Conservation (phyloP, 2,888 invertebrate species). For the Danaus chrysippus region DNA sequence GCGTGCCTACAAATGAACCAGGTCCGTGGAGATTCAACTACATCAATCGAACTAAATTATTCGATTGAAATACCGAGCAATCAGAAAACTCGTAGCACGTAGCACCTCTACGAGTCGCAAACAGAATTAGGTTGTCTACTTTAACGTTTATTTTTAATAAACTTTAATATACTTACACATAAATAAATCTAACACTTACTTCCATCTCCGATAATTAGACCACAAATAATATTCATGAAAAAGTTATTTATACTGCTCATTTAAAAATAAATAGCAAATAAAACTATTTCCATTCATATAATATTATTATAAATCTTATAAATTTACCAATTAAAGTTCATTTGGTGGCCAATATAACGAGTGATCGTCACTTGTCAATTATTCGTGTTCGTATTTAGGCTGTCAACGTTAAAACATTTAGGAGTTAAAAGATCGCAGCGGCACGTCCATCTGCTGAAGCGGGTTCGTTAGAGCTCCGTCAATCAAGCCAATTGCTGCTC, state of each 20-base stretch:
- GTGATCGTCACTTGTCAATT: not conserved
- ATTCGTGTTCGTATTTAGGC: conserved; percentile 16
- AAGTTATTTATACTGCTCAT: too few relatives aligned
- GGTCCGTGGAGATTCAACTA: conserved; percentile 44
- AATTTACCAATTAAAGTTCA: too few relatives aligned
- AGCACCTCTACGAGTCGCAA: conserved; percentile 42
- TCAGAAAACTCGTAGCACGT: conserved; percentile 50
- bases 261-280: too few relatives aligned
- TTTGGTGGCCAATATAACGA: not conserved
- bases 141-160: conserved; percentile 20
- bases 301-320: too few relatives aligned
- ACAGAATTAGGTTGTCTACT: conserved; percentile 22
- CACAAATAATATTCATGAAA: too few relatives aligned
- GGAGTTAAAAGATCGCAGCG: conserved; percentile 32
- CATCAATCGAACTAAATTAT: conserved; percentile 54
- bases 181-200: too few relatives aligned
- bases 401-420: conserved; percentile 25
- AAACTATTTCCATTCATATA: too few relatives aligned
- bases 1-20: conserved; percentile 43
- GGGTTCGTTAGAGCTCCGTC: conserved; percentile 75
- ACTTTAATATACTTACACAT: not conserved
- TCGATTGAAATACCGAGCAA: conserved; percentile 48
- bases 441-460: conserved; percentile 63
- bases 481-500: conserved; percentile 79
- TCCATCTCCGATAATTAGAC: too few relatives aligned